Conservation (phyloP, 2,113 vertebrate species). For the Triplophysa dalaica region DNA sequence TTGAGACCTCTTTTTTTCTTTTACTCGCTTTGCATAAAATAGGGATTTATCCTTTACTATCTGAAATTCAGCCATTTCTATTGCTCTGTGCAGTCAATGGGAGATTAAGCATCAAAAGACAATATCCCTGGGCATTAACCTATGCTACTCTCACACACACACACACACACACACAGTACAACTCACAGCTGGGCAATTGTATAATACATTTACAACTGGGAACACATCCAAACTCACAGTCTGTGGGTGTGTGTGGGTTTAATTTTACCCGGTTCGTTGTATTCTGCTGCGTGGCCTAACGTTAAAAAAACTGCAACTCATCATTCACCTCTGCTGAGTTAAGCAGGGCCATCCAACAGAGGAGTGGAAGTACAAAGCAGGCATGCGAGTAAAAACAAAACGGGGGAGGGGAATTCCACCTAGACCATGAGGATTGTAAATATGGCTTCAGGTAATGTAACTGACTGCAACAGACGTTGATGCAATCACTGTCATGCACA, state of each 20-base stretch:
- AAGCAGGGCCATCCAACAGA: constrained; percentile 5
- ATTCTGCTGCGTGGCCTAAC: background rate
- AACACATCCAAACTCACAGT: constrained; percentile 14
- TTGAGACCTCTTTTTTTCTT: background rate
- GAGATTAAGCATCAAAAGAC: constrained; percentile 49
- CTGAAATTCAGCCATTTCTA: constrained; percentile 57
- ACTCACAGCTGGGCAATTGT: constrained; percentile 31
- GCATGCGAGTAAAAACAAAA: background rate
- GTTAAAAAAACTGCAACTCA: constrained; percentile 1
- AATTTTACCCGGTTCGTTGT: constrained; percentile 6
- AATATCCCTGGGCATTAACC: constrained; percentile 31
- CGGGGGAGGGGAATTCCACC: background rate
- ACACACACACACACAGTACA: constrained; percentile 20
- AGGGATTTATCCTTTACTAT: constrained; percentile 34
- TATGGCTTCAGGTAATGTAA: background rate
- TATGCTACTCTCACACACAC: constrained; percentile 24
- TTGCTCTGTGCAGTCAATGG: constrained; percentile 49
- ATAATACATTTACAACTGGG: constrained; percentile 20
- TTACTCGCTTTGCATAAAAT: constrained; percentile 1
- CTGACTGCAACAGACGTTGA: background rate
- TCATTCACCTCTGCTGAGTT: constrained; percentile 26
- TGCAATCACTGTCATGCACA: background rate
- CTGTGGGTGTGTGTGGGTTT: background rate
- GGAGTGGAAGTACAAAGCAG: background rate
- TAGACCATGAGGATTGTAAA: background rate